These are phyloP conservation scores for Zygothrica quintamaculata DNA, from an alignment of 2,888 invertebrate genomes.

Conservation along the genomic window DNA sequence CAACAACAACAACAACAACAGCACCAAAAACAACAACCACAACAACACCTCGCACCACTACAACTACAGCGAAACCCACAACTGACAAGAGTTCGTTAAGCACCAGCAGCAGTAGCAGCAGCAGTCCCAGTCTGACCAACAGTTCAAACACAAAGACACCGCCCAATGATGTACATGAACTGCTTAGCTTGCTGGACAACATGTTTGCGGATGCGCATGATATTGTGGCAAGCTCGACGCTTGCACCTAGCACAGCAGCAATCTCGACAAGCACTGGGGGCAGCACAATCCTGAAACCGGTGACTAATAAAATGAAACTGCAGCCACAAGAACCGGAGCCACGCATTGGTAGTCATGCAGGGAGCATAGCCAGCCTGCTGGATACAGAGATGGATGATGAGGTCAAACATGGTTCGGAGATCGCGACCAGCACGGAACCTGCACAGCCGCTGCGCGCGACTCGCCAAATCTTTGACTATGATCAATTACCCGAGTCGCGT, in stretches of 20 bases:
- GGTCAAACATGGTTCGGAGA: constrained; percentile 50
- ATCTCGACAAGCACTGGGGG: constrained; percentile 17
- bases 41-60: constrained; percentile 21
- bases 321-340: constrained; percentile 61
- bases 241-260: neutral
- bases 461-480: constrained; percentile 84
- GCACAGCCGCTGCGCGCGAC: constrained; percentile 77
- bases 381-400: constrained; percentile 37
- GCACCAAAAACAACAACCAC: constrained; percentile 30
- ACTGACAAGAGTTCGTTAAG: constrained; percentile 1
- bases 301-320: constrained; percentile 59
- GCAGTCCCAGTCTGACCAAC: too few relatives aligned
- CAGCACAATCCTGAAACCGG: constrained; percentile 66
- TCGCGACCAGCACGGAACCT: constrained; percentile 68
- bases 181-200: constrained; percentile 82
- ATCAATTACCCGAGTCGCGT: constrained; percentile 83
- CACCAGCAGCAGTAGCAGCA: constrained; percentile 33
- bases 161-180: constrained; percentile 76
- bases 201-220: constrained; percentile 80
- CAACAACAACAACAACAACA: constrained; percentile 2
- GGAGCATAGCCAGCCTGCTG: constrained; percentile 62
- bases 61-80: constrained; percentile 12
- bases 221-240: constrained; percentile 34
- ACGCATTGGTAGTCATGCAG: constrained; percentile 68
- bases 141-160: constrained; percentile 9